Percentiles rank a stretch among this genome's conserved stretches.
Conservation (phyloP, 2,113 vertebrate genomes). For the Corythaixoides concolor region DNA sequence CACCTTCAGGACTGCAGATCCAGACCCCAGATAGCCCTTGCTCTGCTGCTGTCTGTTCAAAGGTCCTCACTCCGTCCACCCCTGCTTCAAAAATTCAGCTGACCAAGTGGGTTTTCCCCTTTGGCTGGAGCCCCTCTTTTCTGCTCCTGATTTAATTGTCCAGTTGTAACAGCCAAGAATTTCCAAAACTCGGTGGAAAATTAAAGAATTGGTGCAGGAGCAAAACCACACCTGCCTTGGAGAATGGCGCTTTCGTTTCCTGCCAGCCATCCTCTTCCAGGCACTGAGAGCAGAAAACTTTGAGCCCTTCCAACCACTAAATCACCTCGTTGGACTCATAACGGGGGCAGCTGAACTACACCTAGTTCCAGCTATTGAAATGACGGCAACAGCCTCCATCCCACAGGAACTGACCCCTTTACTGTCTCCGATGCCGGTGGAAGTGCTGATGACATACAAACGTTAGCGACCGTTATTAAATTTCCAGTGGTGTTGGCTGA, state of each 20-base stretch:
- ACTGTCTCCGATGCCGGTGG: neutral
- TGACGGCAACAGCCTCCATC: neutral
- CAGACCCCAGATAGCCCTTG: neutral
- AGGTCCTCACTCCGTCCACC: neutral
- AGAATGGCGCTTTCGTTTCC: neutral
- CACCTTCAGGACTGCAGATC: neutral
- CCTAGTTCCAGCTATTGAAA: conserved; percentile 74
- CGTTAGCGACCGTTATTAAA: neutral
- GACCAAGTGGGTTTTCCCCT: neutral
- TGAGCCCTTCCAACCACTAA: neutral
- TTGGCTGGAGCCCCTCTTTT: neutral
- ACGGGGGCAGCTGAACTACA: conserved; percentile 8
- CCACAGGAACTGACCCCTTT: conserved; percentile 62
- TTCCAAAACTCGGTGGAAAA: conserved; percentile 21
- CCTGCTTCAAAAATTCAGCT: neutral
- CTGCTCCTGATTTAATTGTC: neutral
- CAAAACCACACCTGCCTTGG: neutral
- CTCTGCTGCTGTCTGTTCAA: neutral
- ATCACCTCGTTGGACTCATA: neutral
- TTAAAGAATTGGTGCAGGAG: neutral
- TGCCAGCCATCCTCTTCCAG: conserved; percentile 51
- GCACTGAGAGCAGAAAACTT: neutral
- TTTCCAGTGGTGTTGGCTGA: conserved; percentile 8
- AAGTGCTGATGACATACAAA: neutral
- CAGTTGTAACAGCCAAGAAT: neutral